Conservation (phyloP, 1,140 invertebrate species). For the Vanessa atalanta region DNA sequence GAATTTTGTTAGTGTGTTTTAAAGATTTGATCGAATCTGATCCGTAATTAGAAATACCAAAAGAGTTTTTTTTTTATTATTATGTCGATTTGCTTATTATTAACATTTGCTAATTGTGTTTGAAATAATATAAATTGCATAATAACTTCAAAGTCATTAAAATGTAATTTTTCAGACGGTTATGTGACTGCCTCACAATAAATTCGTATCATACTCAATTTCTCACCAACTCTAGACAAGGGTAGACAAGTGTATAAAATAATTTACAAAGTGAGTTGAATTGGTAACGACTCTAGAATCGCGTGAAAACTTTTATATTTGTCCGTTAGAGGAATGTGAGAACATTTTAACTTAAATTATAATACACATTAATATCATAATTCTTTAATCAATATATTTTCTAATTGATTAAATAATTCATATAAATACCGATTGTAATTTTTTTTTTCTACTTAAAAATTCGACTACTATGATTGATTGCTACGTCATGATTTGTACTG, state of each 20-base stretch:
- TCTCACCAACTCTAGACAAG: conserved; percentile 49
- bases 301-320: conserved; percentile 24
- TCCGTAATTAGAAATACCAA: too few species aligned
- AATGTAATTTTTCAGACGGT: background rate
- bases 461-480: too few species aligned
- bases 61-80: too few species aligned
- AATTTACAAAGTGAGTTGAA: conserved; percentile 59
- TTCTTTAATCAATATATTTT: too few species aligned
- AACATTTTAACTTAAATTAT: background rate
- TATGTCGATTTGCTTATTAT: too few species aligned
- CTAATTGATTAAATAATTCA: too few species aligned
- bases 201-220: conserved; percentile 50
- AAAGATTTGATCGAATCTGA: too few species aligned
- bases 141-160: background rate
- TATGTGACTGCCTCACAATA: background rate
- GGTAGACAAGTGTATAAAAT: conserved; percentile 63
- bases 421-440: too few species aligned
- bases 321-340: background rate
- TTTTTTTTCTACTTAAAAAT: too few species aligned
- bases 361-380: background rate
- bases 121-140: background rate
- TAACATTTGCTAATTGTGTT: background rate
- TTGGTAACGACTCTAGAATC: conserved; percentile 23
- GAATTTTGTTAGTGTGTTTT: too few species aligned
- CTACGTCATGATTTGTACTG: too few species aligned